Percentiles rank a stretch among this genome's conserved stretches.
These are phyloP conservation scores for Hucho hucho DNA, from an alignment of 2,113 vertebrate species.

Conservation along the genomic window DNA sequence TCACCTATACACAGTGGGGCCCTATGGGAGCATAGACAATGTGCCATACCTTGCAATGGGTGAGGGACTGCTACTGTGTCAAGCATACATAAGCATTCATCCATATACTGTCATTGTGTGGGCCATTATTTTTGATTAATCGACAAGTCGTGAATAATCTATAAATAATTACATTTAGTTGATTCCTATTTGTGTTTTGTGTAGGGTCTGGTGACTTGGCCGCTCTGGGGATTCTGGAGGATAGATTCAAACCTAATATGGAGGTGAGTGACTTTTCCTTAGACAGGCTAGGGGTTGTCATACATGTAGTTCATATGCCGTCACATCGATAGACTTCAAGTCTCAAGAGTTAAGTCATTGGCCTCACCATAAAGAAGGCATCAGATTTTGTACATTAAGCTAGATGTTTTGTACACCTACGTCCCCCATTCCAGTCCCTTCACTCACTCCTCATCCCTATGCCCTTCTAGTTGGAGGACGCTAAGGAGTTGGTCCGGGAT, in stretches of 20 bases:
- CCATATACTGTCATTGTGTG: no score
- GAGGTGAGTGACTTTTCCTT: conserved; percentile 62
- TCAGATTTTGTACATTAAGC: not conserved
- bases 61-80: conserved; percentile 35
- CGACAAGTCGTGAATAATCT: no score
- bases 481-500: conserved; percentile 71
- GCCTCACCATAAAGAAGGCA: not conserved
- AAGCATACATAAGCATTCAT: not conserved
- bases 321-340: not conserved
- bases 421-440: not conserved
- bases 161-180: no score
- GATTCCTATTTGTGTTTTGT: conserved; percentile 2
- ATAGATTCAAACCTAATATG: conserved; percentile 77
- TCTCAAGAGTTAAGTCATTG: not conserved
- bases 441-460: not conserved
- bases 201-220: conserved; percentile 81
- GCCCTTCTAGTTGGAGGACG: conserved; percentile 69
- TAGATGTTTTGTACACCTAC: no score
- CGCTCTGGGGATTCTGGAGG: conserved; percentile 82
- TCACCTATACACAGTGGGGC: conserved; percentile 77
- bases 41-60: conserved; percentile 78
- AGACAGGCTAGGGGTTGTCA: no score
- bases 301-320: no score
- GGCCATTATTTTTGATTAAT: no score
- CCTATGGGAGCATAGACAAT: conserved; percentile 74